Percentiles rank a stretch among this genome's conserved stretches.
Evolutionary conservation across 37 sponge, comb jelly and placozoan species (phyloP).

Genomic region (Diacarnus erythraeanus): DNA sequence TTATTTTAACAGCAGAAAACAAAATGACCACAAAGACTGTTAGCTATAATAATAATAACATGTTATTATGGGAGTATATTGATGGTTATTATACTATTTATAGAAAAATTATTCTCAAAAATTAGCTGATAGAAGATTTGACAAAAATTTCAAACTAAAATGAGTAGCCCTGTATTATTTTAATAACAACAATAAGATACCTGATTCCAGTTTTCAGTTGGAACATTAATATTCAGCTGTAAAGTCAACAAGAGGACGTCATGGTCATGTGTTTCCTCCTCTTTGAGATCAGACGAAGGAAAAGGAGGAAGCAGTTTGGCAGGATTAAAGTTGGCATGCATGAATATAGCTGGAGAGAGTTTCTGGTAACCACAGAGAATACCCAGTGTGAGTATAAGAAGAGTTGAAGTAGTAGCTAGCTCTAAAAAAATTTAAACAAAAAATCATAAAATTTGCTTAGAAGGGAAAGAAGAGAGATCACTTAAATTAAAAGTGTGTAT

Average conservation of each 20-base stretch:
- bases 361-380: constrained; percentile 59
- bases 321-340: constrained; percentile 50
- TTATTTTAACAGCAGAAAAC: too few species aligned
- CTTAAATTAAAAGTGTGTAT: too few species aligned
- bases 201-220: neutral
- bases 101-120: neutral
- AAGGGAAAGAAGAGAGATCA: too few species aligned
- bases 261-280: neutral
- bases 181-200: neutral
- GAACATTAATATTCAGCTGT: neutral
- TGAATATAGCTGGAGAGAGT: constrained; percentile 49
- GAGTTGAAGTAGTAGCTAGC: neutral
- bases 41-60: too few species aligned
- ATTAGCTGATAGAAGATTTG: neutral
- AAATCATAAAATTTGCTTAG: neutral
- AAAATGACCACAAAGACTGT: too few species aligned
- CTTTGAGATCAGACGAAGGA: neutral
- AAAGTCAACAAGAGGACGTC: constrained; percentile 7
- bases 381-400: constrained; percentile 15
- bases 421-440: neutral
- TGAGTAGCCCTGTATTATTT: neutral
- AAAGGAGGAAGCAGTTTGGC: constrained; percentile 47
- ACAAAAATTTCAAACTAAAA: neutral
- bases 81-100: neutral
- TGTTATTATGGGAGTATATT: neutral